Percentiles rank a stretch among this genome's conserved stretches.
Evolutionary conservation across 2,888 invertebrate species (phyloP).

Genomic region (Cantharis rufa): DNA sequence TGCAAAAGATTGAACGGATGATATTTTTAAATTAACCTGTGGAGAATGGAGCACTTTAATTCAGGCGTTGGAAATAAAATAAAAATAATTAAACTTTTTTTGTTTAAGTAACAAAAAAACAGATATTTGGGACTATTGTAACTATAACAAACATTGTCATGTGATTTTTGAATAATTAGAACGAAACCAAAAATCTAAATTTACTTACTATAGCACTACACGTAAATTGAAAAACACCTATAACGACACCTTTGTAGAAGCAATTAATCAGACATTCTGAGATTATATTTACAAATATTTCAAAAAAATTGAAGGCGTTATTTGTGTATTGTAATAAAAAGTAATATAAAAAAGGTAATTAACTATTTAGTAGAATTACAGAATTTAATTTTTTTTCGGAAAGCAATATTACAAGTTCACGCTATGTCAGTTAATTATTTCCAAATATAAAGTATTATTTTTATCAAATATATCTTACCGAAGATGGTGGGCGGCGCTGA

Average conservation of each 20-base stretch:
- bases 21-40: background rate
- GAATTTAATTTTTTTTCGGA: background rate
- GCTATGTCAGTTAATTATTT: too few species aligned
- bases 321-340: background rate
- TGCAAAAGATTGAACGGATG: background rate
- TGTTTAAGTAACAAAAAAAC: background rate
- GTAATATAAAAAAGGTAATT: background rate
- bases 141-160: background rate
- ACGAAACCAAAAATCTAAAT: background rate
- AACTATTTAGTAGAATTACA: background rate
- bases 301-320: background rate
- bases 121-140: background rate
- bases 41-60: background rate
- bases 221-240: background rate
- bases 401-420: too few species aligned
- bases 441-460: too few species aligned
- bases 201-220: background rate
- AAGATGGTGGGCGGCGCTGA: too few species aligned
- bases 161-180: background rate
- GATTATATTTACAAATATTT: background rate
- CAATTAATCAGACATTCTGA: background rate
- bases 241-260: background rate
- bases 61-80: background rate
- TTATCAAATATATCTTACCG: too few species aligned
- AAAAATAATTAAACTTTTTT: background rate